Evolutionary conservation across 1,140 invertebrate genomes (phyloP), one percentile per base, ranked within the genome.

Genomic region (Drosophila rufa): DNA sequence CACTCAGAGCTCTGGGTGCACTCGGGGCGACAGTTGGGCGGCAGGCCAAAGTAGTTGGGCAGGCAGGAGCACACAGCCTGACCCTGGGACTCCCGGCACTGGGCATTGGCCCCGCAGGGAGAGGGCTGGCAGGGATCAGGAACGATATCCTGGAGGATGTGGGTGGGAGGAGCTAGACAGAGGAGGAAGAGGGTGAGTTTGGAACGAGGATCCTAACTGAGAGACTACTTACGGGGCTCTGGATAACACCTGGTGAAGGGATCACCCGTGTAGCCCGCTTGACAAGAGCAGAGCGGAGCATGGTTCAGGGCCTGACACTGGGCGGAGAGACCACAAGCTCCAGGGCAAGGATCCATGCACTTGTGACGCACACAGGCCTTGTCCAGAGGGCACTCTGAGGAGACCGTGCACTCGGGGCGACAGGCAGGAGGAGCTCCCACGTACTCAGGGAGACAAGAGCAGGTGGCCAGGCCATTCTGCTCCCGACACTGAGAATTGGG

Each of bases 341-440:
- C 95, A 11, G 95, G 95, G 84, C 96, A 97, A n/a, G 96, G 96
- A 92, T 96, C 95, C 51, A 94, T 91, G 85, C 96, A 97, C 90
- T 96, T 96, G 69, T 95, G 94, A 71, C 94, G 93, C 27, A 96
- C 94, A 80, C 96, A 96, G 15, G 96, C 95, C 83, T 93, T 95
- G 79, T 96, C 95, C 12, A 95, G 93, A 43, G 94, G 92, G 90
- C 96, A 96, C 80, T 96, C 96, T 2, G 94, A 93, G 74, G 95
- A 95, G 0, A 95, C 90, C 0, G 95, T 92, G 76, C 95, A 96
- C 91, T 96, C 95, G 5, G 95, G 95, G n/a, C n/a, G n/a, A n/a
- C n/a, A n/a, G n/a, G n/a, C 95, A 86, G 96, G 96, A 4, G 96
- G 96, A 93, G 96, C 96, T 30, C 96, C 96, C 61, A 95, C 94